Percentiles rank a stretch among this genome's conserved stretches.
Conservation (phyloP, 2,113 vertebrate genomes). For the Atlantisia rogersi region DNA sequence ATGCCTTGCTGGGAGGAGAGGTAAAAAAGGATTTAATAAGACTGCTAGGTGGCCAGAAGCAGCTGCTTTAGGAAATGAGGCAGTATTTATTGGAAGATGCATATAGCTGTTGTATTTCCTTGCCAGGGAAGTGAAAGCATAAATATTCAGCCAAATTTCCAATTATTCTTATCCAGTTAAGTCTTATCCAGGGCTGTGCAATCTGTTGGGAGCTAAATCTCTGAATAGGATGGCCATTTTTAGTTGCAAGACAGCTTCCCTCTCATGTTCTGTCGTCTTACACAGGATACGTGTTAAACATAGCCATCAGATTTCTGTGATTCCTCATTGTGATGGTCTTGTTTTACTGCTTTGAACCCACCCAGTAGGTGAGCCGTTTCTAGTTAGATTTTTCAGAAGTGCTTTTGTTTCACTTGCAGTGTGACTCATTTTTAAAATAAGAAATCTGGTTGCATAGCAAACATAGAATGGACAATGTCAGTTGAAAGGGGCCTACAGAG, state of each 20-base stretch:
- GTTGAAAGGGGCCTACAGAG: background rate
- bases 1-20: background rate
- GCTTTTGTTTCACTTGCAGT: background rate
- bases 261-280: background rate
- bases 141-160: background rate
- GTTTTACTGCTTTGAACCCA: background rate
- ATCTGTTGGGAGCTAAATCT: background rate
- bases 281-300: background rate
- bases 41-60: background rate
- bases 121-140: background rate
- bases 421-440: background rate
- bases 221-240: background rate
- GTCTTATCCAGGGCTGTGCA: background rate
- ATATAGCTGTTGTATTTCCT: background rate
- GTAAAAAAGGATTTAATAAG: background rate
- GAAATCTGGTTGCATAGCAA: background rate
- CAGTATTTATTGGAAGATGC: background rate
- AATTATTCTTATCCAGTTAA: background rate
- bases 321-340: background rate
- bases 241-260: background rate
- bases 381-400: background rate
- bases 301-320: background rate
- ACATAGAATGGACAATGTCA: background rate
- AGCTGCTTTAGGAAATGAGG: background rate
- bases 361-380: background rate